phyloP scores from a whole-genome alignment of 1,140 invertebrate genomes.

The Sarcophaga bullata region DNA sequence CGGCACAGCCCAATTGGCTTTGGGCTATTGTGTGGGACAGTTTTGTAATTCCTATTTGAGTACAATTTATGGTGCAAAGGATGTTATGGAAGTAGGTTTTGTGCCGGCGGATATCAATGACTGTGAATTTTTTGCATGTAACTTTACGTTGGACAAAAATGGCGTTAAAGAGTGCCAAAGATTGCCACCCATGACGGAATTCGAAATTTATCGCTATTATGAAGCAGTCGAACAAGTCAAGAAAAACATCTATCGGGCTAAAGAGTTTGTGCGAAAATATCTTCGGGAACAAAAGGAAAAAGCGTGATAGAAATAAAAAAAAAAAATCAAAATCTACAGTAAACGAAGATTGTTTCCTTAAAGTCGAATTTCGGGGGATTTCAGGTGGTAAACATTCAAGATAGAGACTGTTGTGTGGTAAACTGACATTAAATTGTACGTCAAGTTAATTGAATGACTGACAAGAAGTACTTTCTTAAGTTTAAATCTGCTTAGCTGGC shows the following conservation, averaged over 20 bases:
- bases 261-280: neutral
- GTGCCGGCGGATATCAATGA: conserved; percentile 89
- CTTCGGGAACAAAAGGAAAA: no score
- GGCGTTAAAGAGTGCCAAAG: neutral
- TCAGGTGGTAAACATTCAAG: no score
- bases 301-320: no score
- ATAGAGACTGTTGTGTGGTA: no score
- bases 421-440: no score
- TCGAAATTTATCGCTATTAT: neutral
- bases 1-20: conserved; percentile 95
- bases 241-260: neutral
- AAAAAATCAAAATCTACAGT: no score
- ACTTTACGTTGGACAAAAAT: neutral
- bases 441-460: no score
- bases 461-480: no score
- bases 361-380: no score
- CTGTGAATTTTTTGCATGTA: conserved; percentile 49
- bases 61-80: conserved; percentile 84
- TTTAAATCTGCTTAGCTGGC: no score
- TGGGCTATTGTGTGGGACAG: conserved; percentile 94
- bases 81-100: conserved; percentile 92
- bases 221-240: neutral
- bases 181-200: conserved; percentile 13
- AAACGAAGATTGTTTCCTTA: no score
- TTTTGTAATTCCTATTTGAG: conserved; percentile 83